A percentile compares a stretch with the other conserved stretches of the same genome.
Evolutionary conservation across 2,797 vertebrate species (phyloP).

Genomic region (Atherinosoma microstoma): DNA sequence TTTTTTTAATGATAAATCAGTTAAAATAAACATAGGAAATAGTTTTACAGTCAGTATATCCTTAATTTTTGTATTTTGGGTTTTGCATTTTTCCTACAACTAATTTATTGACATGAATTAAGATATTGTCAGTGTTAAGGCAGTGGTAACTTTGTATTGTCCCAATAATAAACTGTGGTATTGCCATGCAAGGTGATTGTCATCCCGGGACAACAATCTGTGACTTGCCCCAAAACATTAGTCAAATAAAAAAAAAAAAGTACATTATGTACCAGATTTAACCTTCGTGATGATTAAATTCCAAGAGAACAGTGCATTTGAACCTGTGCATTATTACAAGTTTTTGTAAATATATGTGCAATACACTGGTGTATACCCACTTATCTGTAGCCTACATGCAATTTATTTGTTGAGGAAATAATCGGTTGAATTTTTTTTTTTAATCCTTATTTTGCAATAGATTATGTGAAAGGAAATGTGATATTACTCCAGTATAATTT

Average conservation of each 20-base stretch:
- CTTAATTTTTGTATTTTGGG: neutral
- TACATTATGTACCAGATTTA: neutral
- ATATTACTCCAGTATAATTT: constrained; percentile 1
- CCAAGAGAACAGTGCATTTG: neutral
- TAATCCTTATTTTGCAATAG: neutral
- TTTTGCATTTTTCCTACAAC: neutral
- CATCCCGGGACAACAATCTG: neutral
- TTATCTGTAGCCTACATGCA: neutral
- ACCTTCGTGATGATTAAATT: neutral
- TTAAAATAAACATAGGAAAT: neutral
- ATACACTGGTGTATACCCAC: neutral
- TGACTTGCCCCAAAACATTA: neutral
- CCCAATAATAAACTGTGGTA: neutral
- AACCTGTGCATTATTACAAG: neutral
- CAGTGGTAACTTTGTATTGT: neutral
- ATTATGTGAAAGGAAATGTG: neutral
- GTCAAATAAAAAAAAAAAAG: neutral
- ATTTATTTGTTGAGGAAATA: too few species aligned
- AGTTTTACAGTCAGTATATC: too few species aligned
- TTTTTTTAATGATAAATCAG: neutral
- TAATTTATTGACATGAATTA: neutral
- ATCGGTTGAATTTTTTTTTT: too few species aligned
- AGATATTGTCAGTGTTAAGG: neutral
- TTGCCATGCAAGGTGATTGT: neutral
- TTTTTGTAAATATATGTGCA: too few species aligned